Percentiles rank a stretch among this genome's conserved stretches.
Evolutionary conservation across 2,888 invertebrate species (phyloP).

Genomic region (Eledone cirrhosa): DNA sequence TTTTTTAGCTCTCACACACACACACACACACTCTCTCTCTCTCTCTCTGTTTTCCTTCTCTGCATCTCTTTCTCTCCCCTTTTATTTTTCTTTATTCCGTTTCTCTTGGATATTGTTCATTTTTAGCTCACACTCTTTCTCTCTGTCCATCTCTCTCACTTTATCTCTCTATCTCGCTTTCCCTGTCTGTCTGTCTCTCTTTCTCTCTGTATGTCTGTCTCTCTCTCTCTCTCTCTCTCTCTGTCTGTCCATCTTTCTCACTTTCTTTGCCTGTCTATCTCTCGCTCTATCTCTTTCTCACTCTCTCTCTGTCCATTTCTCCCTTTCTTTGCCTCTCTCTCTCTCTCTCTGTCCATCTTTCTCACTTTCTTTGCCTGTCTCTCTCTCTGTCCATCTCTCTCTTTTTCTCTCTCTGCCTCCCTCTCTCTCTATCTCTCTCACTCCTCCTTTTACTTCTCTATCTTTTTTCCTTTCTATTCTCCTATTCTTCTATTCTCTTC

Average conservation of each 20-base stretch:
- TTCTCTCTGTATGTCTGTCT: neutral
- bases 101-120: no score
- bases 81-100: neutral
- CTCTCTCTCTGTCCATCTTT: no score
- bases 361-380: neutral
- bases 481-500: neutral
- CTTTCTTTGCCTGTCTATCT: no score
- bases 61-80: neutral
- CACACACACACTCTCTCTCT: neutral
- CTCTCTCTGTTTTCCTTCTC: neutral
- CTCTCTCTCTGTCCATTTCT: no score
- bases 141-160: neutral
- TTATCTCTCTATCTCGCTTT: constrained; percentile 14
- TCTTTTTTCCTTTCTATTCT: neutral
- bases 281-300: neutral
- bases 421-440: neutral
- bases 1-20: neutral
- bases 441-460: neutral
- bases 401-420: neutral
- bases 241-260: no score
- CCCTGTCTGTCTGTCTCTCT: neutral
- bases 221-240: neutral
- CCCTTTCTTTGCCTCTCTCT: neutral
- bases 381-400: neutral
- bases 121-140: neutral